phyloP scores from a whole-genome alignment of 2,113 vertebrate species.

The Harpagus bidentatus region DNA sequence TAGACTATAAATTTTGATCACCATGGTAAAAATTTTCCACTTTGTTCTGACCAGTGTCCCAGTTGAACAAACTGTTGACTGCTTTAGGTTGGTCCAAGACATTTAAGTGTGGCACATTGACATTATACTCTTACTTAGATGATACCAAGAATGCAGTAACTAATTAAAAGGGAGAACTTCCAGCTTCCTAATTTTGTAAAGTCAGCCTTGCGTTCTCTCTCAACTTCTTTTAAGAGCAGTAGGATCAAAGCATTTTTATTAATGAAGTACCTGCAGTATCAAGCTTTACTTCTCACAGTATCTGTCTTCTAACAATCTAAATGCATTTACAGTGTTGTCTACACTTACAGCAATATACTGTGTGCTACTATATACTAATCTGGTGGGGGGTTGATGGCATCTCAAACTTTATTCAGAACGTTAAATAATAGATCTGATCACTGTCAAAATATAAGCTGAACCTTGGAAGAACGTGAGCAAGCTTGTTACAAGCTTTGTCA shows the following conservation, averaged over 20 bases:
- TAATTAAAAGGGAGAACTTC: not conserved
- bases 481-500: not conserved
- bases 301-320: not conserved
- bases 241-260: not conserved
- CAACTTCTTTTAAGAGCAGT: not conserved
- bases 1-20: not conserved
- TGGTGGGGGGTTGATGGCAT: not conserved
- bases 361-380: not conserved
- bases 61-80: not conserved
- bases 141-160: too few relatives aligned
- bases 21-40: not conserved
- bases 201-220: not conserved
- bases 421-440: not conserved
- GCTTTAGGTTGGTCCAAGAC: not conserved
- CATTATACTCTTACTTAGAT: not conserved
- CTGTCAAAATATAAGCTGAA: not conserved
- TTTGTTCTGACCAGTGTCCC: not conserved
- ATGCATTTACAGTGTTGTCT: not conserved
- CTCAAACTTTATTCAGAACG: not conserved
- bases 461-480: not conserved
- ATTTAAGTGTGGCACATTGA: not conserved
- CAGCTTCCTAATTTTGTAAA: not conserved
- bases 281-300: not conserved
- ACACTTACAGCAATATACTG: not conserved
- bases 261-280: not conserved